Percentiles rank a stretch among this genome's conserved stretches.
These are phyloP conservation scores for Sturmia bella DNA, from an alignment of 2,888 invertebrate species.

Conservation along the genomic window DNA sequence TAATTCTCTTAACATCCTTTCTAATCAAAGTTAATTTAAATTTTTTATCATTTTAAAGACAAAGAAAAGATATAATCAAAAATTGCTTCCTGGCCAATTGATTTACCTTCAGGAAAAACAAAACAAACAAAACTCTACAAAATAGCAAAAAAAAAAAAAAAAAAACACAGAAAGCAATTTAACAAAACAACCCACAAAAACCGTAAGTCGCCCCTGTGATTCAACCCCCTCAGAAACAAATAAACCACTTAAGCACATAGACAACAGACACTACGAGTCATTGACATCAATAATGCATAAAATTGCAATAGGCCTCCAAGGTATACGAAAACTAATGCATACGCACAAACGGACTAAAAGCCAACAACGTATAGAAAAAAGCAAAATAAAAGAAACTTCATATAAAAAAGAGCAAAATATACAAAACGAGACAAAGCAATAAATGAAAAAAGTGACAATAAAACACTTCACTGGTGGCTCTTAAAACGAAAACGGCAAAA, in stretches of 20 bases:
- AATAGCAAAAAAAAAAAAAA: slow-evolving; percentile 20
- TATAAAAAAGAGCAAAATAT: slow-evolving; percentile 52
- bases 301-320: slow-evolving; percentile 71
- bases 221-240: slow-evolving; percentile 39
- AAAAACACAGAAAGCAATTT: slow-evolving; percentile 24
- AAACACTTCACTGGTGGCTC: slow-evolving; percentile 68
- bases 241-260: slow-evolving; percentile 60
- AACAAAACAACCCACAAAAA: slow-evolving; percentile 52
- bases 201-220: slow-evolving; percentile 18
- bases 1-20: neutral
- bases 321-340: slow-evolving; percentile 62
- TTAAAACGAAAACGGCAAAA: slow-evolving; percentile 48
- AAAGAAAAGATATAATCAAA: slow-evolving; percentile 6
- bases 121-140: too few relatives aligned
- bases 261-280: slow-evolving; percentile 59
- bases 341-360: slow-evolving; percentile 48
- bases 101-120: neutral
- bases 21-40: neutral
- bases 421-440: slow-evolving; percentile 30
- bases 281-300: slow-evolving; percentile 71
- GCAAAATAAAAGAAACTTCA: slow-evolving; percentile 39
- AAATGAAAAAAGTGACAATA: slow-evolving; percentile 62
- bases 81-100: slow-evolving; percentile 23
- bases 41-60: neutral
- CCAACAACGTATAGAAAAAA: slow-evolving; percentile 28